Evolutionary conservation across 2,113 vertebrate species (phyloP).

Genomic region (Eolophus roseicapilla): DNA sequence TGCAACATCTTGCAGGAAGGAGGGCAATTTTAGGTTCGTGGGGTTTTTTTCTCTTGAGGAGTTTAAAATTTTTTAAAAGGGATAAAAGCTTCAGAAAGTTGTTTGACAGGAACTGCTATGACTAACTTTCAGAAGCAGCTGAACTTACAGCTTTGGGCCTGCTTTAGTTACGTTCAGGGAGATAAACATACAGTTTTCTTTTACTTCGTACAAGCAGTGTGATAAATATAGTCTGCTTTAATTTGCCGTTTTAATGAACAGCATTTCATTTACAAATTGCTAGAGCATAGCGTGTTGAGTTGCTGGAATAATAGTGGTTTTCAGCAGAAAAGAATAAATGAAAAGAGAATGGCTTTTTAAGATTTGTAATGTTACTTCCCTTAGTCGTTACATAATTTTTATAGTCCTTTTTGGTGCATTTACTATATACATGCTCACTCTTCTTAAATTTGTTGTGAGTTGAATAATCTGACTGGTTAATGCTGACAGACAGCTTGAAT

Average conservation of each 20-base stretch:
- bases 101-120: background rate
- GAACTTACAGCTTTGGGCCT: background rate
- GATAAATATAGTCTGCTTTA: constrained; percentile 37
- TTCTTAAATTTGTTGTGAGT: constrained; percentile 3
- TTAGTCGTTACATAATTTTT: background rate
- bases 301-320: constrained; percentile 47
- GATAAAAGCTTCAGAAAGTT: background rate
- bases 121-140: background rate
- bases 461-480: constrained; percentile 42
- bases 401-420: background rate
- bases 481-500: background rate
- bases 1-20: background rate
- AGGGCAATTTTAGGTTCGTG: background rate
- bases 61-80: background rate
- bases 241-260: constrained; percentile 19
- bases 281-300: background rate
- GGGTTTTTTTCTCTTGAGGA: background rate
- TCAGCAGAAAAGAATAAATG: background rate
- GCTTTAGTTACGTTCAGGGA: background rate
- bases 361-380: background rate
- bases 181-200: background rate
- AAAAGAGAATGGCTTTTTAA: constrained; percentile 3
- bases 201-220: background rate
- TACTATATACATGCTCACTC: background rate
- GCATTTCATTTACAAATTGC: constrained; percentile 11